Evolutionary conservation across 2,113 vertebrate genomes (phyloP).

Genomic region (Dicerorhinus sumatrensis): DNA sequence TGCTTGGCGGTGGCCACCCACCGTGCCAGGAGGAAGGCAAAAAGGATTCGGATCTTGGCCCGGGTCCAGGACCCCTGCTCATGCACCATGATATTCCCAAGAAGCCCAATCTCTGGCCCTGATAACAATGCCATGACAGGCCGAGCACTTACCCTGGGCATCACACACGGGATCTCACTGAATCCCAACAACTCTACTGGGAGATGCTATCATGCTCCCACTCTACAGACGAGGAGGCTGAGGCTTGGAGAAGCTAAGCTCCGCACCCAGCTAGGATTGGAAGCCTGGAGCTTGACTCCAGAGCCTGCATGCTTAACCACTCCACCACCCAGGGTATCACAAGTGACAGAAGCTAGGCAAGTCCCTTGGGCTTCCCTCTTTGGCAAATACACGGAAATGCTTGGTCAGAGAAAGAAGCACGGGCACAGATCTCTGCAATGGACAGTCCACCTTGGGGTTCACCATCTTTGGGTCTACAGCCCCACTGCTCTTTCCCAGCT

Average conservation of each 20-base stretch:
- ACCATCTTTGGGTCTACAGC: rapidly evolving
- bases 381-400: background rate
- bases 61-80: background rate
- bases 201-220: rapidly evolving
- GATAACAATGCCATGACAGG: rapidly evolving
- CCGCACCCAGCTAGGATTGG: rapidly evolving
- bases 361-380: background rate
- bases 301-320: background rate
- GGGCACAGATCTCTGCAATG: rapidly evolving
- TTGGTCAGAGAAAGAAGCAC: background rate
- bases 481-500: background rate
- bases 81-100: background rate
- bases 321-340: background rate
- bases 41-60: background rate
- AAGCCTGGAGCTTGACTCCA: background rate
- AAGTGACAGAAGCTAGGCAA: background rate
- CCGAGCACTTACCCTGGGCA: rapidly evolving
- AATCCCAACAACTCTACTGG: background rate
- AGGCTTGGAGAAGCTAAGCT: background rate
- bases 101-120: background rate
- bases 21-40: background rate
- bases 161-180: background rate
- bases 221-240: background rate
- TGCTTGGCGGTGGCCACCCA: conserved; percentile 38
- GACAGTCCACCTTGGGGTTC: too few species aligned